Base-by-base conservation (phyloP, 2,888 invertebrate genomes). In the Operophtera brumata region DNA sequence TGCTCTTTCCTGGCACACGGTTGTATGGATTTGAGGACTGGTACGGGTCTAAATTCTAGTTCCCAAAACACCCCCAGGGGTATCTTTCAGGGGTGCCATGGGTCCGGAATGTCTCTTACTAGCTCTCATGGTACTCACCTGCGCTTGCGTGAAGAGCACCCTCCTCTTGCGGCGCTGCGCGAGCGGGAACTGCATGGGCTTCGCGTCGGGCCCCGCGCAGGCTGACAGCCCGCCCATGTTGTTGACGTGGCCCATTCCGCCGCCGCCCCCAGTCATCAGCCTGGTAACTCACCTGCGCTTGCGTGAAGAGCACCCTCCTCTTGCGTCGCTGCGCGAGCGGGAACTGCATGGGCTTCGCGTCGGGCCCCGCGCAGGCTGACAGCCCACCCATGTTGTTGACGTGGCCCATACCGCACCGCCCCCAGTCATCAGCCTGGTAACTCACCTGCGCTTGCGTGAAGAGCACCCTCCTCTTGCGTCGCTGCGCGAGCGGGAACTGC, bases 121-220 rank as follows among this genome's bases (percentile, higher is more conserved):
- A n/a, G n/a, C n/a, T n/a, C n/a, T n/a, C n/a, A n/a, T n/a, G n/a
- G n/a, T n/a, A 98, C 98, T 98, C 73, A 96, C 96, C 94, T 99
- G 99, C 69, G 98, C 98, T 89, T 99, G 98, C 54, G 98, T 98
- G 92, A 99, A 99, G 69, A 99, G 94, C 61, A 99, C 98, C 70
- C 99, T 93, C 71, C 99, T 92, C 91, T 99, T 99, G 80, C 98
- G 91, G 65, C 98, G 92, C 91, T 98, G 98, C 43, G 97, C 96
- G 70, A 98, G 93, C 43, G 98, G 98, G 91, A 98, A 98, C 91
- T 98, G 98, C 94, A 98, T 96, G 60, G 96, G 95, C 80, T 96
- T 96, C 69, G 94, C 91, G 81, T 96, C 96, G 57, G 94, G 92
- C 36, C 95, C 94, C 50, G 96, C 95, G 91, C 97, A 96, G 55